phyloP scores from a whole-genome alignment of 2,113 vertebrate species.

The Cyanoderma ruficeps region DNA sequence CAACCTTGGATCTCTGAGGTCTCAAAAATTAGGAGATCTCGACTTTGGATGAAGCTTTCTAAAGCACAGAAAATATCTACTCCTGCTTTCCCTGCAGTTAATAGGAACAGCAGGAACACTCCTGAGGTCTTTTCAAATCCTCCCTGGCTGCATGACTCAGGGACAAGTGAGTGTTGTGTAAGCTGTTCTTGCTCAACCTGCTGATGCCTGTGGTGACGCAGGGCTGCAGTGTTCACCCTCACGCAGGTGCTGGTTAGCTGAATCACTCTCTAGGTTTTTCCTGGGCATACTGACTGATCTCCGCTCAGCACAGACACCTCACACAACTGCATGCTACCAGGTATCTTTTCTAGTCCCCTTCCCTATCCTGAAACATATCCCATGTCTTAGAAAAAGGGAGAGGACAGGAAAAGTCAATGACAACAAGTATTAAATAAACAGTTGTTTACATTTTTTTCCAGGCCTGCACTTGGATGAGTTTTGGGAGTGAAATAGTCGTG shows the following conservation, averaged over 20 bases:
- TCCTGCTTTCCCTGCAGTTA: background rate
- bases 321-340: background rate
- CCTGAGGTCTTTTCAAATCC: background rate
- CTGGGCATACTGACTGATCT: background rate
- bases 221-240: background rate
- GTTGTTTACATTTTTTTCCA: slow-evolving; percentile 86
- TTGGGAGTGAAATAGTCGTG: slow-evolving; percentile 83
- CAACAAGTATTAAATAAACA: background rate
- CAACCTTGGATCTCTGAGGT: background rate
- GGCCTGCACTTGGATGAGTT: slow-evolving; percentile 76
- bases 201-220: background rate
- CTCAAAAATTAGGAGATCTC: background rate
- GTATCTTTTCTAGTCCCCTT: background rate
- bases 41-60: background rate
- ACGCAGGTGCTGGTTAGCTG: background rate
- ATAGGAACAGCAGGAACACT: background rate
- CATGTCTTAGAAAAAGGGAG: background rate
- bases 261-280: background rate
- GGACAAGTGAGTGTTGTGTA: background rate
- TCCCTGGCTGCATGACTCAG: background rate
- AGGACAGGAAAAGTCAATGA: background rate
- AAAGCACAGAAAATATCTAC: background rate
- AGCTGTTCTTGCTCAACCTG: background rate
- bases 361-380: background rate
- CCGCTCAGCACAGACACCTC: background rate